These are phyloP conservation scores for Scaptodrosophila latifasciaeformis DNA, from an alignment of 2,888 invertebrate genomes.

Conservation along the genomic window DNA sequence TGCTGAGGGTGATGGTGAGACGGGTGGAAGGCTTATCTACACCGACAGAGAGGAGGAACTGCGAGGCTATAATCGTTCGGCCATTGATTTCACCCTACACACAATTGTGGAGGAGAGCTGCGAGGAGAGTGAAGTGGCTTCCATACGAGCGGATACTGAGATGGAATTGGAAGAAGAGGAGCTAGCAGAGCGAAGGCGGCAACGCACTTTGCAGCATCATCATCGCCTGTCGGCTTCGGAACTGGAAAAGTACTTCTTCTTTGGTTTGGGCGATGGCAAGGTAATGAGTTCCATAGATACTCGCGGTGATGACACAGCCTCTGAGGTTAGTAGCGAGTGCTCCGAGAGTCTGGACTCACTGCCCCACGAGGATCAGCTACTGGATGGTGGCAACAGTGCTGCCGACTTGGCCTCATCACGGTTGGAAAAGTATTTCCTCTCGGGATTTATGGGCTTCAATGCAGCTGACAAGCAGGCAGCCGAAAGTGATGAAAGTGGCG, in stretches of 20 bases:
- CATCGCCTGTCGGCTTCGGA: conserved; percentile 86
- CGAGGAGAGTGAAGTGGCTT: conserved; percentile 92
- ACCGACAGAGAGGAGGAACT: conserved; percentile 88
- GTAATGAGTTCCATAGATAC: conserved; percentile 75
- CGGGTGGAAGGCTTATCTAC: conserved; percentile 75
- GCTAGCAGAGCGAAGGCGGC: conserved; percentile 74
- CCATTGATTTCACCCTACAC: conserved; percentile 91
- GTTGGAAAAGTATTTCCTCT: conserved; percentile 91
- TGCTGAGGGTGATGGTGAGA: conserved; percentile 72
- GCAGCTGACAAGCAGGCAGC: conserved; percentile 81
- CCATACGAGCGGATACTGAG: conserved; percentile 68
- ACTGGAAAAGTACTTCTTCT: conserved; percentile 93
- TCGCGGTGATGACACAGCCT: conserved; percentile 80
- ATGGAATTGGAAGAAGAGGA: conserved; percentile 48
- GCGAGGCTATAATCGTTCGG: conserved; percentile 86
- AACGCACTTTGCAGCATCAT: conserved; percentile 74
- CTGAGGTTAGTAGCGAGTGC: conserved; percentile 90
- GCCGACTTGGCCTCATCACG: conserved; percentile 88
- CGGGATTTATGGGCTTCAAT: conserved; percentile 89
- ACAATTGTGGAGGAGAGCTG: conserved; percentile 96
- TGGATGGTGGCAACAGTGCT: conserved; percentile 78
- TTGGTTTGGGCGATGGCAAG: conserved; percentile 85
- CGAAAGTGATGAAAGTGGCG: conserved; percentile 79
- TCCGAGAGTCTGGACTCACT: conserved; percentile 88
- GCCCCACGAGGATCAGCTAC: conserved; percentile 76